A percentile compares a stretch with the other conserved stretches of the same genome.
phyloP scores from a whole-genome alignment of 2,797 vertebrate species.

The Catostomus latipinnis region DNA sequence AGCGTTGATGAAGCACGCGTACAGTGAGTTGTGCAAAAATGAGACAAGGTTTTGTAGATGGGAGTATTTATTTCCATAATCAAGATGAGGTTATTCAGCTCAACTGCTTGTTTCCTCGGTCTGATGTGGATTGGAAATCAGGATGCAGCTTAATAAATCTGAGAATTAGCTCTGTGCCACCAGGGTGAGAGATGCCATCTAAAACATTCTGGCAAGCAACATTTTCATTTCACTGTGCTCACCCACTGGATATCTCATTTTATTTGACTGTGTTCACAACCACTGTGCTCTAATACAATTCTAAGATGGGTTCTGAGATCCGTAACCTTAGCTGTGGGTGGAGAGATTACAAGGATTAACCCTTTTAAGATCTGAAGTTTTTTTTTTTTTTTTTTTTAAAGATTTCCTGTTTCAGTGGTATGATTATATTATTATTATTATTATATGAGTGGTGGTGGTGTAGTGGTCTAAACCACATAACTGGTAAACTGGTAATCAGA shows the following conservation, averaged over 20 bases:
- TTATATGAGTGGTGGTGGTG: too few species aligned
- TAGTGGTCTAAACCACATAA: too few species aligned
- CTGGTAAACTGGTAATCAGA: too few species aligned
- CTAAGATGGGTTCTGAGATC: background rate
- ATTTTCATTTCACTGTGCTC: constrained; percentile 34
- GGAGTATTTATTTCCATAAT: constrained; percentile 59
- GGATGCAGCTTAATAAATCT: constrained; percentile 54
- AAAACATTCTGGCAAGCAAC: constrained; percentile 24
- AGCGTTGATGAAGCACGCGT: constrained; percentile 50
- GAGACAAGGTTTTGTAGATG: constrained; percentile 51
- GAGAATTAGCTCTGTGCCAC: constrained; percentile 54
- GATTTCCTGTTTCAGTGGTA: too few species aligned
- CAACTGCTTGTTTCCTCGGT: constrained; percentile 42
- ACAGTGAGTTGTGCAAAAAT: constrained; percentile 38
- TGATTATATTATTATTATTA: too few species aligned
- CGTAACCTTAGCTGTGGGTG: background rate
- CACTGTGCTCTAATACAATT: constrained; percentile 26
- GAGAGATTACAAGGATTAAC: background rate
- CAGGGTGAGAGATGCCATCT: constrained; percentile 11
- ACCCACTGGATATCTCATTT: constrained; percentile 36
- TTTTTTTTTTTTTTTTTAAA: too few species aligned
- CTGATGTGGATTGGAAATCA: constrained; percentile 49
- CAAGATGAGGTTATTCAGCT: constrained; percentile 55
- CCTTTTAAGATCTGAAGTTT: background rate
- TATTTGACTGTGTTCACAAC: constrained; percentile 19